These are phyloP conservation scores for Megaptera novaeangliae DNA, from an alignment of 2,113 vertebrate species.

Conservation along the genomic window DNA sequence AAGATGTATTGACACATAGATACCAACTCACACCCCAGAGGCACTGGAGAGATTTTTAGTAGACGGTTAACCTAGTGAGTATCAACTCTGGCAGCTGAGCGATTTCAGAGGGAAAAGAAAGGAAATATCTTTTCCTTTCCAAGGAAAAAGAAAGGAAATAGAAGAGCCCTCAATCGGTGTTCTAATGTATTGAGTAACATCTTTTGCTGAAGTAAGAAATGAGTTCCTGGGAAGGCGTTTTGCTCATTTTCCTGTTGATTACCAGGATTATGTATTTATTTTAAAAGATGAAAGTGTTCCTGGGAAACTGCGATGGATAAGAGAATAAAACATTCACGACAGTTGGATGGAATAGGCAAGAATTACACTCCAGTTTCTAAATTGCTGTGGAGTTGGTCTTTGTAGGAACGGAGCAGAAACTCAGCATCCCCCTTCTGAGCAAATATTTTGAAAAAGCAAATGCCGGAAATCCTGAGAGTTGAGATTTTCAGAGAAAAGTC, in stretches of 20 bases:
- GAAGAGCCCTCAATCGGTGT: background rate
- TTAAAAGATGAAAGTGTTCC: background rate
- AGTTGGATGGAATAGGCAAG: too few relatives aligned
- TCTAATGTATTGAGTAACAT: background rate
- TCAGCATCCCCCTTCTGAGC: background rate
- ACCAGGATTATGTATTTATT: background rate
- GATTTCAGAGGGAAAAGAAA: background rate
- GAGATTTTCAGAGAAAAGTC: background rate
- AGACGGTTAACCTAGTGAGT: background rate
- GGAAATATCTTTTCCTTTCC: background rate
- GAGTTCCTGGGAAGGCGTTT: background rate
- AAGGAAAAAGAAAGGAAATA: background rate
- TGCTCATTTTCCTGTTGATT: background rate
- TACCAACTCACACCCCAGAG: background rate
- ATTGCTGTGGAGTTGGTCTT: background rate
- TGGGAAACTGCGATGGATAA: background rate
- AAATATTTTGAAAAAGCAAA: background rate
- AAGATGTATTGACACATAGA: background rate
- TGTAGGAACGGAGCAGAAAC: background rate
- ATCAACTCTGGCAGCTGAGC: background rate
- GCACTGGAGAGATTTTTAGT: background rate
- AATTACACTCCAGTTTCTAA: background rate
- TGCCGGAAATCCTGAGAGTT: background rate
- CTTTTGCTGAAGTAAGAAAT: background rate
- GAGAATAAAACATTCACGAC: background rate